Evolutionary conservation across 2,888 invertebrate species (phyloP), one percentile per base, ranked within the genome.

Genomic region (Xestia ashworthii): DNA sequence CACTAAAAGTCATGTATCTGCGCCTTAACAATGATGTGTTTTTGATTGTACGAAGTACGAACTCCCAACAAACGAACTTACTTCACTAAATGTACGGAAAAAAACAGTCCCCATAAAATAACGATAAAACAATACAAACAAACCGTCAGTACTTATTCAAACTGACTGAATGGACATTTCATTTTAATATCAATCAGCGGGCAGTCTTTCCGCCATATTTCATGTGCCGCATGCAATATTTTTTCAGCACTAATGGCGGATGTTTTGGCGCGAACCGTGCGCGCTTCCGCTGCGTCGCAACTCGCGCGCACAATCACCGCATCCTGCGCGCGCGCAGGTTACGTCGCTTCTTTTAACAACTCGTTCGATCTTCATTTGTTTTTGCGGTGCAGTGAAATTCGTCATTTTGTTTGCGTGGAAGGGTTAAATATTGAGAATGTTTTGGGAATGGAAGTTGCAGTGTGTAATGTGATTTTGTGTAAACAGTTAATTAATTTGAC

Each of bases 191-290:
- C 85, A 86, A 86, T 89, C 87, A 87, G 76, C 76, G 71, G 74
- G 73, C 76, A 80, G 87, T 84, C 82, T 76, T 71, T 68, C 81
- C 83, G 78, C 80, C 67, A 88, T 89, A 89, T 81, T 75, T 92
- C 90, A 90, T 82, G 78, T 76, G 74, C 84, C 82, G 84, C 88
- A 89, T 91, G 91, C 89, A 90, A 92, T 93, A 90, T 93, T 92
- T 93, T 93, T 93, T 91, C 91, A 90, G 87, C 84, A 79, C 84
- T 89, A 90, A 91, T 90, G 89, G 89, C 91, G 91, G 89, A 91
- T 90, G 92, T 92, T 93, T 92, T 91, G 91, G 91, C 91, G 92
- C 90, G 90, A 92, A 92, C 90, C 89, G 92, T 89, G 88, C 81
- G 83, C 88, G 88, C 89, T 91, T 93, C 93, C 93, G 92, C 83